Evolutionary conservation across 2,113 vertebrate species (phyloP).

Genomic region (Prolemur simus): DNA sequence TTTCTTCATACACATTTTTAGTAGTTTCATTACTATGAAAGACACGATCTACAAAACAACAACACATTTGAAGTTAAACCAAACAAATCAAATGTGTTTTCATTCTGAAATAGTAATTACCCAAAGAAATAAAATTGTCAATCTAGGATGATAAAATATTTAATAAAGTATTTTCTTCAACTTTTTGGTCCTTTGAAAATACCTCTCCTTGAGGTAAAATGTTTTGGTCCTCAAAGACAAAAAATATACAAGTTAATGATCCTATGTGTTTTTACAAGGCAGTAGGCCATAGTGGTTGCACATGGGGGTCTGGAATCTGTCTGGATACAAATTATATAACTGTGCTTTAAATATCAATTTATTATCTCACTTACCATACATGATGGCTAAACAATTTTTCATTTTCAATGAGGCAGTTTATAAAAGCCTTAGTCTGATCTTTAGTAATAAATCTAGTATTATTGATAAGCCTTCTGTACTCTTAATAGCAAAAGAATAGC

Average conservation of each 20-base stretch:
- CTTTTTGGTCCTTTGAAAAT: not conserved
- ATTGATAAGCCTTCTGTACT: not conserved
- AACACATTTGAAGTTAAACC: not conserved
- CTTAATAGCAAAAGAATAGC: not conserved
- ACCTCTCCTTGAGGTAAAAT: not conserved
- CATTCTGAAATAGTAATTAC: not conserved
- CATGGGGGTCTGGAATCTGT: not conserved
- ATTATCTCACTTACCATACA: not conserved
- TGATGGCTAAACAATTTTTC: not conserved
- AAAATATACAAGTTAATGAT: not conserved
- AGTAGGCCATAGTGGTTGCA: not conserved
- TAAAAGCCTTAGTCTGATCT: not conserved
- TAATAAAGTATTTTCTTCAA: constrained; percentile 22
- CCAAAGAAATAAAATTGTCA: constrained; percentile 29
- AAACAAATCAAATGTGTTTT: constrained; percentile 14
- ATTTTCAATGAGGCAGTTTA: not conserved
- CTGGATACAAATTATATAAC: not conserved
- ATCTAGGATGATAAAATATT: not conserved
- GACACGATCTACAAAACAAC: constrained; percentile 87
- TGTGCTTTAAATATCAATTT: constrained; percentile 12
- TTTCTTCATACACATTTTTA: constrained; percentile 89
- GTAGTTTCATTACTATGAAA: constrained; percentile 91
- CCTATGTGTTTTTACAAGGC: not conserved
- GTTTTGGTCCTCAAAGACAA: not conserved
- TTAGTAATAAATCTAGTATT: not conserved